Evolutionary conservation across 2,113 vertebrate genomes (phyloP).

Genomic region (Hippolais icterina): DNA sequence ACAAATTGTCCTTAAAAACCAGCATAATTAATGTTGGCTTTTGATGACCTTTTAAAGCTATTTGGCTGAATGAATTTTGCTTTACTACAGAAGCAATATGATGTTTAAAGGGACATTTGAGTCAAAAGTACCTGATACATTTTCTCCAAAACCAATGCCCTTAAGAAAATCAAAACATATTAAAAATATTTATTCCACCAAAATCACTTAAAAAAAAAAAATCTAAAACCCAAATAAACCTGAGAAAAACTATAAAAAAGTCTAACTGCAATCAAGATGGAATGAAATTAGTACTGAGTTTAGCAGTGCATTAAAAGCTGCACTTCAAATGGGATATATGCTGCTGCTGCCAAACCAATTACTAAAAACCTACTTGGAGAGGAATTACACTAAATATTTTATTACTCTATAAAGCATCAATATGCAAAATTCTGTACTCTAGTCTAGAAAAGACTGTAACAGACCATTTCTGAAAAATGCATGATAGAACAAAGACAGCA

Average conservation of each 20-base stretch:
- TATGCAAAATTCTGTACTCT: not conserved
- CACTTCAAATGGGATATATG: not conserved
- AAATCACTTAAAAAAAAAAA: fast-evolving
- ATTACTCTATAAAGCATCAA: not conserved
- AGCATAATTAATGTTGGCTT: not conserved
- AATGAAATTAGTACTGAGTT: not conserved
- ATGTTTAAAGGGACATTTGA: not conserved
- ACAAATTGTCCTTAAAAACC: not conserved
- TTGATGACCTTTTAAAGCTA: not conserved
- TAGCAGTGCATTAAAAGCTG: not conserved
- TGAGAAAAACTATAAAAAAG: not conserved
- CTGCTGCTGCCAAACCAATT: not conserved
- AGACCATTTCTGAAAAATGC: not conserved
- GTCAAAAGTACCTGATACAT: not conserved
- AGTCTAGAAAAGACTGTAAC: not conserved
- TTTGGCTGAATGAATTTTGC: not conserved
- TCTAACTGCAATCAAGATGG: not conserved
- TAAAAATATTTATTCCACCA: not conserved
- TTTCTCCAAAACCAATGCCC: not conserved
- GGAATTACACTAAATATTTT: not conserved
- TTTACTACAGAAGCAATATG: not conserved
- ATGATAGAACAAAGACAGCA: not conserved
- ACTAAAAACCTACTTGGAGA: not conserved
- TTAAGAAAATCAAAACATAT: not conserved
- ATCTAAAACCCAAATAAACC: not conserved